phyloP scores from a whole-genome alignment of 1,140 invertebrate species.

The Bombus consobrinus region DNA sequence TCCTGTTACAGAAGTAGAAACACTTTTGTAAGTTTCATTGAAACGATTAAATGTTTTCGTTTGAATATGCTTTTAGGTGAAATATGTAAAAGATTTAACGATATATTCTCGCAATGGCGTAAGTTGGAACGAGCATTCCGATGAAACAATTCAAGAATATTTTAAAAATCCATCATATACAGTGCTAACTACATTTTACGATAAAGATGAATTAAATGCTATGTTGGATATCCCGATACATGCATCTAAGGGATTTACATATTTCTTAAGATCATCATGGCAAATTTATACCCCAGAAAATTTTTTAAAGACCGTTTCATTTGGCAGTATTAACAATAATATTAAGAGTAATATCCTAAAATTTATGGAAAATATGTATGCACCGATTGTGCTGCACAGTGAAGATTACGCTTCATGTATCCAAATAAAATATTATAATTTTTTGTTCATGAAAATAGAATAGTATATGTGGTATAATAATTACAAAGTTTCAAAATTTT shows the following conservation, averaged over 20 bases:
- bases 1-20: not conserved
- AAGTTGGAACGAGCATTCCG: conserved; percentile 85
- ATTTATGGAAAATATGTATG: conserved; percentile 86
- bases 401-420: conserved; percentile 88
- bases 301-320: conserved; percentile 87
- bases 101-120: conserved; percentile 83
- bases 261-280: conserved; percentile 86
- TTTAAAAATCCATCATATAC: conserved; percentile 84
- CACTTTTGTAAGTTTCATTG: not conserved
- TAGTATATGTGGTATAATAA: not conserved
- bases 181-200: conserved; percentile 86
- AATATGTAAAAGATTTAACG: conserved; percentile 86
- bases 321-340: conserved; percentile 86
- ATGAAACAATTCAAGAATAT: conserved; percentile 84
- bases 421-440: conserved; percentile 55
- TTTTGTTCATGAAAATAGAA: not conserved
- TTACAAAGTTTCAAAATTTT: not conserved
- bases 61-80: conserved; percentile 61
- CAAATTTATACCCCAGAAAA: conserved; percentile 86
- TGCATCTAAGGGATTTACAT: conserved; percentile 85
- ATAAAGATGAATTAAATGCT: conserved; percentile 82
- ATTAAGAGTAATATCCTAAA: conserved; percentile 86
- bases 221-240: conserved; percentile 82
- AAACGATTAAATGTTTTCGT: not conserved
- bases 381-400: conserved; percentile 86